Percentiles rank a stretch among this genome's conserved stretches.
Evolutionary conservation across 2,797 vertebrate species (phyloP).

Genomic region (Melanotaenia parkinsoni): DNA sequence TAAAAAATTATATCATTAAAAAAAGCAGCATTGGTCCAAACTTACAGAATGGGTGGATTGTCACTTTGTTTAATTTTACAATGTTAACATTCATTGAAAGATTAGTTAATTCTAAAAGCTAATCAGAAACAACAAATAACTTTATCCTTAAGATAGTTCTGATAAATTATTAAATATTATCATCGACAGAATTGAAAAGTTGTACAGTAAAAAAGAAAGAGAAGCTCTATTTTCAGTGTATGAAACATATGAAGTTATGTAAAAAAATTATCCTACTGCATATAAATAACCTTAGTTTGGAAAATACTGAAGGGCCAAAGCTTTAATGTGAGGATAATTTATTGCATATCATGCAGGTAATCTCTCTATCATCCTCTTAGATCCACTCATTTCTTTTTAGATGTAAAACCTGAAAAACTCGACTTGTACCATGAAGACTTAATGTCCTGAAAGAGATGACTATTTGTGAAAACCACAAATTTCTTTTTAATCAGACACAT

Average conservation of each 20-base stretch:
- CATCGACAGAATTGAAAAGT: no score
- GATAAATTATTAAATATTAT: not conserved
- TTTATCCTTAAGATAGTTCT: not conserved
- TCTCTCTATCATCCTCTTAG: not conserved
- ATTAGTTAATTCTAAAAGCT: not conserved
- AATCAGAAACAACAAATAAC: not conserved
- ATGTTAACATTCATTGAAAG: not conserved
- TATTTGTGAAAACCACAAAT: not conserved
- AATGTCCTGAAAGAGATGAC: not conserved
- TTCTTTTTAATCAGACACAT: not conserved
- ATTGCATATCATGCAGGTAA: not conserved
- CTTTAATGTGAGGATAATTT: not conserved
- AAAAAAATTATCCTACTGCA: not conserved
- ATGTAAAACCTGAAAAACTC: not conserved
- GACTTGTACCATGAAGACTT: not conserved
- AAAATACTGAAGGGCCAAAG: not conserved
- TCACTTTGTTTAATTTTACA: not conserved
- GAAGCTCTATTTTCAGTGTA: not conserved
- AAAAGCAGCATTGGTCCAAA: no score
- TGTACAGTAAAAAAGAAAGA: no score
- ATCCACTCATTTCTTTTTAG: not conserved
- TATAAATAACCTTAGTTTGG: not conserved
- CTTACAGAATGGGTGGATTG: not conserved
- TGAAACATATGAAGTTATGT: not conserved
- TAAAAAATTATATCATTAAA: no score